These are phyloP conservation scores for Apamea monoglypha DNA, from an alignment of 2,888 invertebrate species.

Conservation along the genomic window DNA sequence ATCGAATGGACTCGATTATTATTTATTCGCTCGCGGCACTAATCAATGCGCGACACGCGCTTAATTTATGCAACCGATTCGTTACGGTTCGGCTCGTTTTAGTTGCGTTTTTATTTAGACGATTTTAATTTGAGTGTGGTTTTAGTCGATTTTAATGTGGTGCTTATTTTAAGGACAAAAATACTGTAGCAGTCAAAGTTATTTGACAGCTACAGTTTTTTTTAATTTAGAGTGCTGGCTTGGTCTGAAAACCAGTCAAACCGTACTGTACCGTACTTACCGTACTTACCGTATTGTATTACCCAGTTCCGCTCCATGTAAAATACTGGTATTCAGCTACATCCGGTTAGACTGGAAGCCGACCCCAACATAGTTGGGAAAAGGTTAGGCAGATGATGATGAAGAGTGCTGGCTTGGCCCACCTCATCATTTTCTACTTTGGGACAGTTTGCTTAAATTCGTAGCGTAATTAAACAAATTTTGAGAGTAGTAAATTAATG, in stretches of 20 bases:
- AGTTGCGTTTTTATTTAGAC: conserved; percentile 65
- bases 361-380: too few species aligned
- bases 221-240: background rate
- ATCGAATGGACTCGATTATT: conserved; percentile 79
- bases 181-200: background rate
- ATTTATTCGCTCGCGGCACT: conserved; percentile 85
- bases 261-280: too few species aligned
- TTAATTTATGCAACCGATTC: conserved; percentile 82
- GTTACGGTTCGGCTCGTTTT: conserved; percentile 72
- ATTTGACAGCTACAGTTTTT: conserved; percentile 8
- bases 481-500: conserved; percentile 63
- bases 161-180: conserved; percentile 6
- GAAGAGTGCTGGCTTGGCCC: background rate
- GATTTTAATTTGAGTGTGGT: conserved; percentile 51
- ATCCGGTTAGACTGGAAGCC: too few species aligned
- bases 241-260: too few species aligned
- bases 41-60: conserved; percentile 83
- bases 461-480: conserved; percentile 59
- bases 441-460: background rate
- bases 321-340: too few species aligned
- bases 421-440: background rate
- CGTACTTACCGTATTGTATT: too few species aligned
- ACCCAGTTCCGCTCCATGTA: too few species aligned
- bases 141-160: conserved; percentile 47
- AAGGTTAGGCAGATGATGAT: too few species aligned